These are phyloP conservation scores for Charanyca ferruginea DNA, from an alignment of 2,888 invertebrate species.

Conservation along the genomic window DNA sequence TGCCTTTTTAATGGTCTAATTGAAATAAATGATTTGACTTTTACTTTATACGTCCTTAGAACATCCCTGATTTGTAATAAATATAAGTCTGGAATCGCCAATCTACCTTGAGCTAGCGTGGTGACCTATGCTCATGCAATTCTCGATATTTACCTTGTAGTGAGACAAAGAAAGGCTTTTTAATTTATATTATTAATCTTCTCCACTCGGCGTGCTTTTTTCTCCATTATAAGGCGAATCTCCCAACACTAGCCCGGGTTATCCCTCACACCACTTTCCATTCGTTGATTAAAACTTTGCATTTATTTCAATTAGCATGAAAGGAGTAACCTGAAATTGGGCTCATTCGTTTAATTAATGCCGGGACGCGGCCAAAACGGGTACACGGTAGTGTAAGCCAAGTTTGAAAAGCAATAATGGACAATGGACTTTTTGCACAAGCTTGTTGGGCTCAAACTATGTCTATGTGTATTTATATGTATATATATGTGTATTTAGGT, in stretches of 20 bases:
- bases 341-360: slow-evolving; percentile 85
- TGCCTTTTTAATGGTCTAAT: too few relatives aligned
- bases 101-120: too few relatives aligned
- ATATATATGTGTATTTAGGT: too few relatives aligned
- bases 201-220: background rate
- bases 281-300: slow-evolving; percentile 82
- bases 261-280: slow-evolving; percentile 38
- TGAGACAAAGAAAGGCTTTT: too few relatives aligned
- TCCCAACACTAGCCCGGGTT: slow-evolving; percentile 30
- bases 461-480: background rate
- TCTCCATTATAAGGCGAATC: background rate
- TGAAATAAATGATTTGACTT: too few relatives aligned
- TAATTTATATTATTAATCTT: too few relatives aligned
- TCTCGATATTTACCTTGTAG: too few relatives aligned
- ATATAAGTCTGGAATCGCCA: too few relatives aligned
- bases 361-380: slow-evolving; percentile 59
- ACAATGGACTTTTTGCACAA: background rate
- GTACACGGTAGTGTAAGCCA: slow-evolving; percentile 30
- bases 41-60: too few relatives aligned
- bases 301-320: slow-evolving; percentile 86
- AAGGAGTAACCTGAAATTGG: slow-evolving; percentile 84
- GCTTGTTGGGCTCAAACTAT: background rate
- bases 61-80: too few relatives aligned
- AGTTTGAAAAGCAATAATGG: slow-evolving; percentile 22
- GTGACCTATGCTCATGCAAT: too few relatives aligned